Conservation (phyloP, 2,113 vertebrate species). For the Apteryx owenii region DNA sequence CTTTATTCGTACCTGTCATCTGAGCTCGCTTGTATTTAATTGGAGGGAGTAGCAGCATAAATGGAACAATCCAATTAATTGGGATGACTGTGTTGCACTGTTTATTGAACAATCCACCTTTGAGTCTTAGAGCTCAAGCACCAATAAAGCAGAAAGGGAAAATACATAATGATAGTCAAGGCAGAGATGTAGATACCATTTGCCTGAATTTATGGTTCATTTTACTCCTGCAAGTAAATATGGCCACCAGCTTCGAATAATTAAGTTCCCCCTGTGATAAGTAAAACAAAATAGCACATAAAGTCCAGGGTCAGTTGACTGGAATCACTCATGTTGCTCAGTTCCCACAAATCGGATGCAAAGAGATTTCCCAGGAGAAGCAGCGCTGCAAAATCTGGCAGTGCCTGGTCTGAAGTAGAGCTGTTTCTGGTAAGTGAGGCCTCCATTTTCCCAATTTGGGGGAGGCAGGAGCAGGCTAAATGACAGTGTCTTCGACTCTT, state of each 20-base stretch:
- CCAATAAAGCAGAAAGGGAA: constrained; percentile 3
- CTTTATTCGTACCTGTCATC: background rate
- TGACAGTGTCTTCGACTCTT: background rate
- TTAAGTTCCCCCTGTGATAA: background rate
- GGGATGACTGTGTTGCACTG: background rate
- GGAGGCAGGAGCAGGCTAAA: fast-evolving
- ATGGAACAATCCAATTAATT: constrained; percentile 45
- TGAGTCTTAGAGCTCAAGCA: background rate
- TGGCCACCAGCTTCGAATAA: constrained; percentile 27
- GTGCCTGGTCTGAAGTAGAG: background rate
- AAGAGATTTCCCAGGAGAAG: background rate
- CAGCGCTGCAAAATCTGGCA: background rate
- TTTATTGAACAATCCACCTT: constrained; percentile 45
- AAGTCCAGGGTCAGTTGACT: background rate
- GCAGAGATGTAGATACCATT: background rate
- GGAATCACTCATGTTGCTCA: background rate
- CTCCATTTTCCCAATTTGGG: too few relatives aligned
- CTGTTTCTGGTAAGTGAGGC: background rate
- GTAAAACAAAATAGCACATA: constrained; percentile 5
- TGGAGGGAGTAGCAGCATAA: constrained; percentile 20
- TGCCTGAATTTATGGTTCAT: constrained; percentile 39
- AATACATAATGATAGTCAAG: background rate
- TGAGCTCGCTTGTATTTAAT: background rate
- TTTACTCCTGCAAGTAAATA: constrained; percentile 33
- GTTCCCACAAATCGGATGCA: background rate